Percentiles rank a stretch among this genome's conserved stretches.
These are phyloP conservation scores for Andricus quercusramuli DNA, from an alignment of 2,888 invertebrate genomes.

Conservation along the genomic window DNA sequence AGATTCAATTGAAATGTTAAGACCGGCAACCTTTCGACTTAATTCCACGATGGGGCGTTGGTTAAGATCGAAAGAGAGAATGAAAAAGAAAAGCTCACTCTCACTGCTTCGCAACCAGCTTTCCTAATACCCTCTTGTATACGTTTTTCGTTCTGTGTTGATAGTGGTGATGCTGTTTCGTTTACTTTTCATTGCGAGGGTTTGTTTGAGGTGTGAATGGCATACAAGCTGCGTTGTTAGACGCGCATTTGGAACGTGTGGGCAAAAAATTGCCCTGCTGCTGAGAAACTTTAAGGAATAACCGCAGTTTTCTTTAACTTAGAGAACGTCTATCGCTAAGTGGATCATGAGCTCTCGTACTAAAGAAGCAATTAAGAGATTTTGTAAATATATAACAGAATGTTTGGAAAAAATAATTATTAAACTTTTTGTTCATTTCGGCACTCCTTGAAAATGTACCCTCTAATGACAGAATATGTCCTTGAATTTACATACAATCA, in stretches of 20 bases:
- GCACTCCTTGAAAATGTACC: too few relatives aligned
- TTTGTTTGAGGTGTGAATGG: constrained; percentile 23
- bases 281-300: constrained; percentile 11
- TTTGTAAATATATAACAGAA: neutral
- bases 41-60: neutral
- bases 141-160: constrained; percentile 3
- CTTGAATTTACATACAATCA: too few relatives aligned
- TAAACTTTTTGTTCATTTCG: too few relatives aligned
- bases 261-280: neutral
- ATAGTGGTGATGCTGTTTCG: constrained; percentile 1
- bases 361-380: neutral
- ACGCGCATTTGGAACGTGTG: constrained; percentile 16
- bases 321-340: neutral
- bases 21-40: neutral
- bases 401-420: too few relatives aligned
- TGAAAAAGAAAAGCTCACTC: neutral
- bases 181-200: constrained; percentile 33
- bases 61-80: neutral
- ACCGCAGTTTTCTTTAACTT: neutral
- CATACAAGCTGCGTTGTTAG: constrained; percentile 23
- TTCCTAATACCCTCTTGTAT: neutral
- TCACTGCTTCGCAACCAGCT: neutral
- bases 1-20: constrained; percentile 25
- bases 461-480: too few relatives aligned
- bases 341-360: neutral